Conservation (phyloP, 2,888 invertebrate species). For the Melieria omissa region DNA sequence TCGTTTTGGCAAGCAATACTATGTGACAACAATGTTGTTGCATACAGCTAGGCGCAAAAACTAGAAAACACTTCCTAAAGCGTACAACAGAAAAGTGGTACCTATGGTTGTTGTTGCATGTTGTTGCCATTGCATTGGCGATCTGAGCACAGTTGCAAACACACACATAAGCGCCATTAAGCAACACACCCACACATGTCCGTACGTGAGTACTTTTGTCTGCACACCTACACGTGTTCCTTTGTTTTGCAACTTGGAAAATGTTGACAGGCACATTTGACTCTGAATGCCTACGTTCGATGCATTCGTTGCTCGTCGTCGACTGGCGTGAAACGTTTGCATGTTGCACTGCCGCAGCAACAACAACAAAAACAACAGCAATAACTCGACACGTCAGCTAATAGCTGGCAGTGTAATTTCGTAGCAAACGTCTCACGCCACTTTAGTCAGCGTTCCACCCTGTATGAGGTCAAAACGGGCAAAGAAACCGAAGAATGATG, state of each 20-base stretch:
- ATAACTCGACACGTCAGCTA: constrained; percentile 29
- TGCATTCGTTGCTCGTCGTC: background rate
- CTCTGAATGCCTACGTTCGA: background rate
- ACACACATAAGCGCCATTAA: background rate
- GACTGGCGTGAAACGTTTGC: background rate
- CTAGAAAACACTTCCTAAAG: background rate
- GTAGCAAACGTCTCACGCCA: too few relatives aligned
- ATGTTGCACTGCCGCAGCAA: too few relatives aligned
- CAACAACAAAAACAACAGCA: background rate
- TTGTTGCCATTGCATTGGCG: background rate
- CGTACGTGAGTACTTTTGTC: background rate
- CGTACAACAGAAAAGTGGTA: background rate
- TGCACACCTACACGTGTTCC: background rate
- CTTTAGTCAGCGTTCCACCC: too few relatives aligned
- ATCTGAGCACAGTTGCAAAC: background rate
- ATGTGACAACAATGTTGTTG: constrained; percentile 13
- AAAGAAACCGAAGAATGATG: too few relatives aligned
- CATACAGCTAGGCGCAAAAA: background rate
- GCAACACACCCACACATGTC: background rate
- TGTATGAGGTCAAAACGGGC: too few relatives aligned
- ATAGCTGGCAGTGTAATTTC: constrained; percentile 10
- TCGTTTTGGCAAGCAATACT: background rate
- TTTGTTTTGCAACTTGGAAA: constrained; percentile 12
- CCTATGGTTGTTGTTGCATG: background rate
- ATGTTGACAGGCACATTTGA: constrained; percentile 21